phyloP scores from a whole-genome alignment of 2,888 invertebrate species.

The Tillus elongatus region DNA sequence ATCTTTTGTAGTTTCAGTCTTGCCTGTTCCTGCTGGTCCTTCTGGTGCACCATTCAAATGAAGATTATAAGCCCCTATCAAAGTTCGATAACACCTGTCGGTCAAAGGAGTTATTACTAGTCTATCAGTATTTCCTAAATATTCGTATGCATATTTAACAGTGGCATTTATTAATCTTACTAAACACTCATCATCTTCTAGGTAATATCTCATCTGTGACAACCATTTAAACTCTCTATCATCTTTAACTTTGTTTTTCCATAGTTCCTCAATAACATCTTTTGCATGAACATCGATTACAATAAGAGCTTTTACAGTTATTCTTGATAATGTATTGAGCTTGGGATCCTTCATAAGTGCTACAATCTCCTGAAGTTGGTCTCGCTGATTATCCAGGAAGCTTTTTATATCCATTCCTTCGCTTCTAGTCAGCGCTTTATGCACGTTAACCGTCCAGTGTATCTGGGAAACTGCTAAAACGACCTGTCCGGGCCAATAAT shows the following conservation, averaged over 20 bases:
- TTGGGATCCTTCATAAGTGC: conserved; percentile 61
- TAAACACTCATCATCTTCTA: conserved; percentile 54
- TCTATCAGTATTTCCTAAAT: conserved; percentile 70
- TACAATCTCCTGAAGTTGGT: conserved; percentile 66
- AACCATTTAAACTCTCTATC: conserved; percentile 80
- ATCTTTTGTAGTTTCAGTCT: conserved; percentile 88
- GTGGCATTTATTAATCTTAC: conserved; percentile 73
- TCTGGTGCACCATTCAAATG: conserved; percentile 80
- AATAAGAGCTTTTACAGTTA: conserved; percentile 72
- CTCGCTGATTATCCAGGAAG: conserved; percentile 48
- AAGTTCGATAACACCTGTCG: conserved; percentile 72
- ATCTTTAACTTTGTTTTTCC: conserved; percentile 53
- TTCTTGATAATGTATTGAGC: conserved; percentile 60
- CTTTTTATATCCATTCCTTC: conserved; percentile 42
- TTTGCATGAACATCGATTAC: conserved; percentile 80
- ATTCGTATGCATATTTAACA: conserved; percentile 74
- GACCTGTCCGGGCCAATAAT: conserved; percentile 52
- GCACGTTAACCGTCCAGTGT: conserved; percentile 74
- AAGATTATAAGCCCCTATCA: conserved; percentile 74
- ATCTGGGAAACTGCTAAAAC: conserved; percentile 71
- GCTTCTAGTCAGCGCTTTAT: conserved; percentile 54
- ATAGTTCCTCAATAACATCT: conserved; percentile 64
- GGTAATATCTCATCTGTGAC: conserved; percentile 68
- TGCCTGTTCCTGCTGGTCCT: conserved; percentile 81
- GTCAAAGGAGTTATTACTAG: conserved; percentile 68